phyloP scores from a whole-genome alignment of 2,797 vertebrate genomes.

The Botia almorhae region DNA sequence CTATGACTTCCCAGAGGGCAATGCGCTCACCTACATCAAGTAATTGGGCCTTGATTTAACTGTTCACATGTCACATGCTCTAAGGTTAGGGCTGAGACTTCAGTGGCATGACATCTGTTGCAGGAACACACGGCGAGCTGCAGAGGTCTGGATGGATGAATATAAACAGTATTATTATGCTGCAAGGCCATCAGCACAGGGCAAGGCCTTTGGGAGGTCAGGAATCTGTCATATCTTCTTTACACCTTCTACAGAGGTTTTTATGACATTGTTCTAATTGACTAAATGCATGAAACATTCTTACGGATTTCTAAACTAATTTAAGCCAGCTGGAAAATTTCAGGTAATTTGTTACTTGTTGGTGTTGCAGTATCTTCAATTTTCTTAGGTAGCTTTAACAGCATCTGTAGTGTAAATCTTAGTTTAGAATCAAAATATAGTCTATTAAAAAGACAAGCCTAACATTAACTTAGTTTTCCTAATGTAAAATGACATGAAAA shows the following conservation, averaged over 20 bases:
- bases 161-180: conserved; percentile 98
- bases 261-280: too few relatives aligned
- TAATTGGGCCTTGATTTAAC: conserved; percentile 66
- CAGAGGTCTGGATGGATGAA: conserved; percentile 99
- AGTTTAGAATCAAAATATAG: too few relatives aligned
- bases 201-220: conserved; percentile 93
- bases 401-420: too few relatives aligned
- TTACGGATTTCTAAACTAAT: too few relatives aligned
- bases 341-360: too few relatives aligned
- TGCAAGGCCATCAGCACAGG: conserved; percentile 92
- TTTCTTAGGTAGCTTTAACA: too few relatives aligned
- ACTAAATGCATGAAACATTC: too few relatives aligned
- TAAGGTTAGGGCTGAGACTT: background rate
- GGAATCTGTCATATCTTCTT: conserved; percentile 44
- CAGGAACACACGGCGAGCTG: conserved; percentile 96
- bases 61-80: background rate
- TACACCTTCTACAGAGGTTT: background rate
- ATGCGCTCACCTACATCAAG: conserved; percentile 97
- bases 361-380: too few relatives aligned
- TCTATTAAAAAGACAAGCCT: too few relatives aligned
- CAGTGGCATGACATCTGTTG: background rate
- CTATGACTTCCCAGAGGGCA: conserved; percentile 97
- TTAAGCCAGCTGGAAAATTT: too few relatives aligned
- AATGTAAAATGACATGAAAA: too few relatives aligned
- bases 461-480: too few relatives aligned